Evolutionary conservation across 2,113 vertebrate species (phyloP), one percentile per base, ranked within the genome.

Genomic region (Coryphaenoides rupestris): DNA sequence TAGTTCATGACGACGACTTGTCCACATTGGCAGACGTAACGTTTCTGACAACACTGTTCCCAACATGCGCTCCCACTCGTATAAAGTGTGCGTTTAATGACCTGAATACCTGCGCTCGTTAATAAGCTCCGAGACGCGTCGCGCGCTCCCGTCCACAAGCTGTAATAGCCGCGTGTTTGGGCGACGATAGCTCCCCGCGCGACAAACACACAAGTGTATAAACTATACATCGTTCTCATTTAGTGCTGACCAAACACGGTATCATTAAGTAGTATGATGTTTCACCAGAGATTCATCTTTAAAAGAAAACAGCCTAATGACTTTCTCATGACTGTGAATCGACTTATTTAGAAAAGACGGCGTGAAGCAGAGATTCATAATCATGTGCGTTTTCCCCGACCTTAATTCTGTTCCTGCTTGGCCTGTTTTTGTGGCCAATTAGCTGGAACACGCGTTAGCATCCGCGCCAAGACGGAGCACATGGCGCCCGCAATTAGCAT

Each of bases 401-500:
- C 76, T 64, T 66, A 22, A 82, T 86, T 66, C 72, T 22, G 66
- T 58, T 64, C 60, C 13, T 2, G 45, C 57, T 63, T 40, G 79
- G 72, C 75, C 81, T 79, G 73, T 58, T 82, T 84, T 52, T 62
- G 56, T 69, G 66, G 73, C 17, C 82, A 77, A 86, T 84, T 80
- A 84, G 40, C 73, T 70, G 3, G 14, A 47, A 61, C 65, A 60
- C 73, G 71, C 66, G 7, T 63, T 67, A 65, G 54, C 75, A 67
- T 65, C 22, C 24, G 59, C 21, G 60, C 7, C 16, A 78, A 83
- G 80, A 86, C 78, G 60, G 63, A 83, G 78, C 69, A 64, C 67
- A 50, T 47, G 21, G 63, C 60, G 28, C 65, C 73, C 70, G 61
- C 78, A 52, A 83, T 86, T 84, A 80, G 82, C 78, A 63, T 72